phyloP scores from a whole-genome alignment of 2,113 vertebrate genomes.

The Corapipo altera region DNA sequence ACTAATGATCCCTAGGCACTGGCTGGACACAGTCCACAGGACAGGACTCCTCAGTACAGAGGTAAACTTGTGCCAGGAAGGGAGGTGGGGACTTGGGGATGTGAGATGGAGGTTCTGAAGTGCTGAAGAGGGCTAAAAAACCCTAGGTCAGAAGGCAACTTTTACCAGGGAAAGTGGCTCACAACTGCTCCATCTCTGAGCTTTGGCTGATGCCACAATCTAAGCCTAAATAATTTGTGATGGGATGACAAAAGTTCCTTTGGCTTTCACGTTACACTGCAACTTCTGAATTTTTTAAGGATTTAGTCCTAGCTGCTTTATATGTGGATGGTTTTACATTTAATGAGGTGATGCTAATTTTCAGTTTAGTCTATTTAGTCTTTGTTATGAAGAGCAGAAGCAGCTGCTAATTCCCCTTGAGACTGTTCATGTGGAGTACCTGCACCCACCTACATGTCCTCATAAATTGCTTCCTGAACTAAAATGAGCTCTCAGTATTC shows the following conservation, averaged over 20 bases:
- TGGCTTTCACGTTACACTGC: constrained; percentile 16
- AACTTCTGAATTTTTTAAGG: constrained; percentile 61
- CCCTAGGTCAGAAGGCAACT: neutral
- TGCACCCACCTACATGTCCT: constrained; percentile 26
- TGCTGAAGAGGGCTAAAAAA: neutral
- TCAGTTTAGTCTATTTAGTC: constrained; percentile 51
- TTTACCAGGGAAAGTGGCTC: neutral
- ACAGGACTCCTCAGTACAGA: neutral
- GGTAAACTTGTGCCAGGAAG: neutral
- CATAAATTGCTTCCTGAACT: constrained; percentile 55
- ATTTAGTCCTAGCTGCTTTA: neutral
- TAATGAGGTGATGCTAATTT: constrained; percentile 61
- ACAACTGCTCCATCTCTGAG: neutral
- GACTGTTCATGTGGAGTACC: neutral
- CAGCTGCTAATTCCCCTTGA: constrained; percentile 45
- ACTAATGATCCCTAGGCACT: neutral
- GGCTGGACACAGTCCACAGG: neutral
- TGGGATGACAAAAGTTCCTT: constrained; percentile 43
- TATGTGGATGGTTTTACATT: constrained; percentile 44
- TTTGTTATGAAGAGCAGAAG: constrained; percentile 13
- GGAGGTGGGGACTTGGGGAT: neutral
- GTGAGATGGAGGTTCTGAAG: neutral
- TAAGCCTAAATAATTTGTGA: constrained; percentile 53
- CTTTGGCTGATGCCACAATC: neutral
- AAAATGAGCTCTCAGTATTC: constrained; percentile 37